Evolutionary conservation across 1,140 invertebrate species (phyloP).

Genomic region (Platyscapa corneri): DNA sequence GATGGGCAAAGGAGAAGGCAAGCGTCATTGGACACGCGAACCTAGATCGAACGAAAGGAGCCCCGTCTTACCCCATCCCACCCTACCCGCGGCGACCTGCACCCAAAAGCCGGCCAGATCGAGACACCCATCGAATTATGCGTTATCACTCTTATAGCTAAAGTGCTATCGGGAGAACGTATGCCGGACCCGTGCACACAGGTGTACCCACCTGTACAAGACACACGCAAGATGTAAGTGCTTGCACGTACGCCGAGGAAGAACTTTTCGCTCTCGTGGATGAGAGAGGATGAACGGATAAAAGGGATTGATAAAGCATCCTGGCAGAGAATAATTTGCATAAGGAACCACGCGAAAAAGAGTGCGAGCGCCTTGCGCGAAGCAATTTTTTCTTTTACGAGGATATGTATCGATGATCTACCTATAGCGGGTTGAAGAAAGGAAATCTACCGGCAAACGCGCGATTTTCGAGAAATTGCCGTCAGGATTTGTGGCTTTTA

Average conservation of each 20-base stretch:
- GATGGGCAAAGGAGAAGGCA: background rate
- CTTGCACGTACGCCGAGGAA: background rate
- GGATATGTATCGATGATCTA: conserved; percentile 28
- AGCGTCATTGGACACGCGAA: background rate
- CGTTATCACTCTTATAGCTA: conserved; percentile 28
- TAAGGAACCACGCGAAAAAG: conserved; percentile 25
- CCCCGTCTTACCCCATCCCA: background rate
- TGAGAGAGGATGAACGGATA: conserved; percentile 13
- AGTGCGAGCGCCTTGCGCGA: background rate
- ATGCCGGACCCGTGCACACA: background rate
- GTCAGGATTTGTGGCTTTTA: conserved; percentile 16
- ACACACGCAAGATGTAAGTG: background rate
- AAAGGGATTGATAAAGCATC: conserved; percentile 47
- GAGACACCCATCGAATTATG: conserved; percentile 38
- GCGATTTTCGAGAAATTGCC: conserved; percentile 19
- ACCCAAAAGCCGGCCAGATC: background rate
- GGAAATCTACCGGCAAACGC: background rate
- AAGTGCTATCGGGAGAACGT: background rate
- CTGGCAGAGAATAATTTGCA: conserved; percentile 39
- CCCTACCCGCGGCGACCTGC: too few relatives aligned
- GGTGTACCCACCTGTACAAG: background rate
- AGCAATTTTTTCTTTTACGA: conserved; percentile 25
- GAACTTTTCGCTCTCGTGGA: background rate
- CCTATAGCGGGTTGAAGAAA: background rate
- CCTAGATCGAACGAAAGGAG: conserved; percentile 12